phyloP scores from a whole-genome alignment of 2,888 invertebrate species.

The Gortyna flavago region DNA sequence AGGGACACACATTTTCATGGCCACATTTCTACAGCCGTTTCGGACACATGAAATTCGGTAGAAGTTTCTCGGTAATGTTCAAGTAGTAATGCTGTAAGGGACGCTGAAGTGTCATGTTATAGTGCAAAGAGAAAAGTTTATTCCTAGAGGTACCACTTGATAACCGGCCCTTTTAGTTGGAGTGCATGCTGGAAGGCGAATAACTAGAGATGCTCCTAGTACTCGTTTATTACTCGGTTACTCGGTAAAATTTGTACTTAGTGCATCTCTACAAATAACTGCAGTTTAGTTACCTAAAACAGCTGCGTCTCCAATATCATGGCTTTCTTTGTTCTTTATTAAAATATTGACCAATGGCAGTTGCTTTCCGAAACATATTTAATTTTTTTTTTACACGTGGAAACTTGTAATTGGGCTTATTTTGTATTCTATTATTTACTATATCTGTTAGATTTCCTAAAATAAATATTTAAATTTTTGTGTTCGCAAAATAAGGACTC shows the following conservation, averaged over 20 bases:
- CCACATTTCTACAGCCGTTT: neutral
- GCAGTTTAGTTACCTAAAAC: neutral
- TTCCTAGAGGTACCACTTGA: slow-evolving; percentile 39
- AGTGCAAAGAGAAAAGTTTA: slow-evolving; percentile 52
- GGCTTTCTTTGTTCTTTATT: neutral
- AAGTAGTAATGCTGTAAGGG: slow-evolving; percentile 21
- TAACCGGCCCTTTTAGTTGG: slow-evolving; percentile 35
- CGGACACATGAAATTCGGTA: slow-evolving; percentile 8
- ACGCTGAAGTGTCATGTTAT: slow-evolving; percentile 28
- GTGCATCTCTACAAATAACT: neutral
- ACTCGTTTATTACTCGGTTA: slow-evolving; percentile 1
- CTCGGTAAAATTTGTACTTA: neutral
- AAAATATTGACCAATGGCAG: neutral
- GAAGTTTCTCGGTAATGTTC: slow-evolving; percentile 16
- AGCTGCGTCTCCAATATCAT: neutral
- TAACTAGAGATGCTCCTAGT: neutral
- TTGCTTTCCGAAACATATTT: neutral
- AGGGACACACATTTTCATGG: slow-evolving; percentile 8
- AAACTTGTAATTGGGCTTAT: no score
- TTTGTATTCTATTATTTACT: no score
- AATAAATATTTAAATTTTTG: no score
- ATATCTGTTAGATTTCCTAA: no score
- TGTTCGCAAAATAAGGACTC: neutral
- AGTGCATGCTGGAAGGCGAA: slow-evolving; percentile 13
- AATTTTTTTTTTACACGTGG: neutral